Base-by-base conservation (phyloP, 2,888 invertebrate genomes). In the Standfussiana lucernea region DNA sequence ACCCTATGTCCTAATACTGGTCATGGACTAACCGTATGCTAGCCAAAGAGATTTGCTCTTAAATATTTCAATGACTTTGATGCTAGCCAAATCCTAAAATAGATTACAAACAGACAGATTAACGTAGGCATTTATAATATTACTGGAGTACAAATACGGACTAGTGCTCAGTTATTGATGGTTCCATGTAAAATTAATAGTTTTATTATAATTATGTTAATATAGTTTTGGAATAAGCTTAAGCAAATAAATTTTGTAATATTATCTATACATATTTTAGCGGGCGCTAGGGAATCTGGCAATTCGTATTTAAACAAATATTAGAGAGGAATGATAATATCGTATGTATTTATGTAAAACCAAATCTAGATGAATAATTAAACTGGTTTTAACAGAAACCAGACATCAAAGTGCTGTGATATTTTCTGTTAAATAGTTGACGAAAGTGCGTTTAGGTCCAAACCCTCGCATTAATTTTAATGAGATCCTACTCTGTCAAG, bases 101-200 rank as follows among this genome's bases (percentile, higher is more conserved):
- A 59, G 7, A 18, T 59, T 8, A 59, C 32, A 32, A 7, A 28
- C 56, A 56, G 56, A 56, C 28, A 28, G 28, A 56, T 28, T 13
- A 28, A 28, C 10, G 24, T 7, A 5, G 4, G 15, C 6, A 6
- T 6, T 15, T 28, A 32, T 59, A 59, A 32, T 32, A 56, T 56
- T 28, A 15, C 28, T 56, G 15, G 28, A 28, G 28, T 15, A 15
- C 15, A 6, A 59, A 32, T 59, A 32, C 32, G 59, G 1, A 59
- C 32, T 59, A 0, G 50, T 84, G 37, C 50, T 79, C 24, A 76
- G 74, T 70, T 83, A 83, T 83, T 71, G 50, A 75, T 61, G 32
- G 50, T 47, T 28, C 11, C 72, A 40, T 72, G 59, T 45, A 64
- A 13, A 77, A 68, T 78, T 24, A 82, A 78, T 76, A 66, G 56